Evolutionary conservation across 2,888 invertebrate genomes (phyloP).

Genomic region (Campaea margaritaria): DNA sequence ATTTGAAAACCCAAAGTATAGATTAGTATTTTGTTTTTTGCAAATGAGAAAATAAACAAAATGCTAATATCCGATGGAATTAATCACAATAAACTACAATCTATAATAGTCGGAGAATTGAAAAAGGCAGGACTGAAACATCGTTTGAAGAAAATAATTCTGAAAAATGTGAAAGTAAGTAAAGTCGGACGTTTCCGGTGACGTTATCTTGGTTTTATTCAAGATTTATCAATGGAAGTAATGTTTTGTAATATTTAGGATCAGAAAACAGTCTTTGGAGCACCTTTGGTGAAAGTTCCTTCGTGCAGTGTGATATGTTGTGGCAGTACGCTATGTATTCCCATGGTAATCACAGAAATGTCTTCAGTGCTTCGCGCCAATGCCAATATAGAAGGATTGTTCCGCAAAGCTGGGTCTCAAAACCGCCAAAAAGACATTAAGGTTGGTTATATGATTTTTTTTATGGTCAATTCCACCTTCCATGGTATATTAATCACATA

Average conservation of each 20-base stretch:
- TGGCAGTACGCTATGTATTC: constrained; percentile 89
- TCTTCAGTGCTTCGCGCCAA: constrained; percentile 88
- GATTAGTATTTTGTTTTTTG: constrained; percentile 28
- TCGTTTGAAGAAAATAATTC: constrained; percentile 87
- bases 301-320: constrained; percentile 86
- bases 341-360: constrained; percentile 89
- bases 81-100: constrained; percentile 79
- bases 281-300: constrained; percentile 77
- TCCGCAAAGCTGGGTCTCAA: constrained; percentile 95
- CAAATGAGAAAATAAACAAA: constrained; percentile 57
- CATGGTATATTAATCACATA: too few species aligned
- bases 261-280: constrained; percentile 79
- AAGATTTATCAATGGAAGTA: constrained; percentile 8
- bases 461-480: not conserved
- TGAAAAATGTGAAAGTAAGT: constrained; percentile 82
- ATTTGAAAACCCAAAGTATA: constrained; percentile 55
- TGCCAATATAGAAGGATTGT: constrained; percentile 92
- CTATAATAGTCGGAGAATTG: constrained; percentile 87
- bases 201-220: not conserved
- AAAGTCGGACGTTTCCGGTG: constrained; percentile 15
- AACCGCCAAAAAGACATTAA: constrained; percentile 92
- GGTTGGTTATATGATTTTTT: constrained; percentile 69
- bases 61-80: constrained; percentile 83
- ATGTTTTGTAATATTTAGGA: constrained; percentile 59
- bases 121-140: constrained; percentile 90